Evolutionary conservation across 2,797 vertebrate genomes (phyloP).

Genomic region (Karalla daura): DNA sequence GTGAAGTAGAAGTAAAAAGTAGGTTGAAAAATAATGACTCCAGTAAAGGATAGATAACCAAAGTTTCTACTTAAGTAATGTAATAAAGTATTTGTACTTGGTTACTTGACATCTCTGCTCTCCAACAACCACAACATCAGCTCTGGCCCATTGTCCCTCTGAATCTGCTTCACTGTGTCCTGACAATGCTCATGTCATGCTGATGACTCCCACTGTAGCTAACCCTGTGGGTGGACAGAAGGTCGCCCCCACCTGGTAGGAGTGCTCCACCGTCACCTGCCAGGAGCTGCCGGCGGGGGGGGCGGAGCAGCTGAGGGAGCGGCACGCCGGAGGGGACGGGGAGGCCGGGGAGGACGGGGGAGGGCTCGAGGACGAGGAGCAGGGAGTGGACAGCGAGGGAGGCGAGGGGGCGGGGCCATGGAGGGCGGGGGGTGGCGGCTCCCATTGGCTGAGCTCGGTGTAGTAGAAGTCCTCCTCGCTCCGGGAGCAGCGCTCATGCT

Average conservation of each 20-base stretch:
- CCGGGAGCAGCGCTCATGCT: slow-evolving; percentile 87
- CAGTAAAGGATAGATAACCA: no score
- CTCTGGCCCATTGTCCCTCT: no score
- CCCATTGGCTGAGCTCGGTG: slow-evolving; percentile 88
- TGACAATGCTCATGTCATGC: no score
- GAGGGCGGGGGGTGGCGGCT: slow-evolving; percentile 12
- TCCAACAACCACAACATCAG: no score
- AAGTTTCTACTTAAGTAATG: no score
- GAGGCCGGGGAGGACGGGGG: slow-evolving; percentile 48
- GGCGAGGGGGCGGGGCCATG: slow-evolving; percentile 31
- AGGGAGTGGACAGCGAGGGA: background rate
- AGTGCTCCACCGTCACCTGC: slow-evolving; percentile 94
- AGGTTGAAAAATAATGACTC: no score
- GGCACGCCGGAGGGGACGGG: slow-evolving; percentile 51
- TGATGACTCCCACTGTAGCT: no score
- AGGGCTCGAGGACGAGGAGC: slow-evolving; percentile 38
- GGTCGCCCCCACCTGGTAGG: slow-evolving; percentile 88
- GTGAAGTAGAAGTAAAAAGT: no score
- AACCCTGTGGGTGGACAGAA: background rate
- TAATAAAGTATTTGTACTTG: no score
- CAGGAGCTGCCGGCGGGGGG: slow-evolving; percentile 87
- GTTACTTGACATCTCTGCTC: no score
- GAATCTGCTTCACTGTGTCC: no score
- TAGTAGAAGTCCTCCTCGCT: slow-evolving; percentile 96
- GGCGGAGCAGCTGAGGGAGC: slow-evolving; percentile 87